These are phyloP conservation scores for Anguilla rostrata DNA, from an alignment of 2,113 vertebrate species.

Conservation along the genomic window DNA sequence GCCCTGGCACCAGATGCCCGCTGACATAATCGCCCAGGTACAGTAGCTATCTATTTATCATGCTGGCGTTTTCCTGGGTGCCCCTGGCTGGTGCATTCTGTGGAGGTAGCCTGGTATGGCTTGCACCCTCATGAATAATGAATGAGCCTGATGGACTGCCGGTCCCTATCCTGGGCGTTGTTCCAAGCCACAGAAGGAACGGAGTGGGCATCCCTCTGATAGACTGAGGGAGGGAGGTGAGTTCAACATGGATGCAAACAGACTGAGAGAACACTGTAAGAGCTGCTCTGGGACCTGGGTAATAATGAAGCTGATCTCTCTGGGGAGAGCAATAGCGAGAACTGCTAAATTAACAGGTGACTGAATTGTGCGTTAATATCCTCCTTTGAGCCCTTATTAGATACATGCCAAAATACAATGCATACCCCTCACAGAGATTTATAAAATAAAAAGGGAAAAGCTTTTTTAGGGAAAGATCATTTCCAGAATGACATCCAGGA, in stretches of 20 bases:
- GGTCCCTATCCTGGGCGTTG: background rate
- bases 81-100: slow-evolving; percentile 36
- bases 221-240: background rate
- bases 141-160: background rate
- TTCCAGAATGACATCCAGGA: too few relatives aligned
- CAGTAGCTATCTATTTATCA: slow-evolving; percentile 43
- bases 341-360: background rate
- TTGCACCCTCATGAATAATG: slow-evolving; percentile 9
- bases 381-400: background rate
- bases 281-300: background rate
- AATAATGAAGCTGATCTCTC: background rate
- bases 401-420: background rate
- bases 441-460: background rate
- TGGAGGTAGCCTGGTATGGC: background rate
- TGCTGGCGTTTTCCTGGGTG: slow-evolving; percentile 35
- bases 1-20: slow-evolving; percentile 37
- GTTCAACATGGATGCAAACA: slow-evolving; percentile 22
- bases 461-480: too few relatives aligned
- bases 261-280: background rate
- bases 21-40: slow-evolving; percentile 51
- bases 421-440: background rate
- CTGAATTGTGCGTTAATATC: background rate
- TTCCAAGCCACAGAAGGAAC: background rate
- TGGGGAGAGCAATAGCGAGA: background rate
- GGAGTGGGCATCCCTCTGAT: background rate